Conservation (phyloP, 30 jellyfish, hydroid and myxozoan species). For the Rhopilema esculentum region DNA sequence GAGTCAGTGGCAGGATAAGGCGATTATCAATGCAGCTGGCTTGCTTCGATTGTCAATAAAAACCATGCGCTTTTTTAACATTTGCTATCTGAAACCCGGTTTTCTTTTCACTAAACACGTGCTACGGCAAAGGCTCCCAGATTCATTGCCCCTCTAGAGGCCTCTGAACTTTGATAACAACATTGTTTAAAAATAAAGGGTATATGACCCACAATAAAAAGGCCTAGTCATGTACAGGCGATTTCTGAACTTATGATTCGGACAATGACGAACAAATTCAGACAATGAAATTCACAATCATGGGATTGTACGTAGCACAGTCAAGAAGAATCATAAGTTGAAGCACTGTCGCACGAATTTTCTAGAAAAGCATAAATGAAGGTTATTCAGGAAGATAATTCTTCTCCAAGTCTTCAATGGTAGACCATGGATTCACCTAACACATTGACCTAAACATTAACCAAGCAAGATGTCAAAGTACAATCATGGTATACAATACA, state of each 20-base stretch:
- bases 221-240: not conserved
- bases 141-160: not conserved
- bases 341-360: not conserved
- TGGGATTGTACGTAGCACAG: not conserved
- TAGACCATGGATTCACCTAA: no score
- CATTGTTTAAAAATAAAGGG: not conserved
- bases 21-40: constrained; percentile 46
- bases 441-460: no score
- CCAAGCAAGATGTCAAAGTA: no score
- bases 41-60: constrained; percentile 11
- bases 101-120: constrained; percentile 24
- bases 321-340: not conserved
- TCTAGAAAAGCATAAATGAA: no score
- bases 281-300: no score
- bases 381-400: no score
- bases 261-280: no score
- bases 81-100: constrained; percentile 8
- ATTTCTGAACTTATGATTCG: not conserved
- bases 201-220: no score
- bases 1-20: not conserved
- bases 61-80: constrained; percentile 27
- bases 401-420: no score
- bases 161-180: not conserved
- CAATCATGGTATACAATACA: no score
- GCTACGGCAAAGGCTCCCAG: not conserved